Evolutionary conservation across 2,888 invertebrate genomes (phyloP), one percentile per base, ranked within the genome.

Genomic region (Nomada lathburiana): DNA sequence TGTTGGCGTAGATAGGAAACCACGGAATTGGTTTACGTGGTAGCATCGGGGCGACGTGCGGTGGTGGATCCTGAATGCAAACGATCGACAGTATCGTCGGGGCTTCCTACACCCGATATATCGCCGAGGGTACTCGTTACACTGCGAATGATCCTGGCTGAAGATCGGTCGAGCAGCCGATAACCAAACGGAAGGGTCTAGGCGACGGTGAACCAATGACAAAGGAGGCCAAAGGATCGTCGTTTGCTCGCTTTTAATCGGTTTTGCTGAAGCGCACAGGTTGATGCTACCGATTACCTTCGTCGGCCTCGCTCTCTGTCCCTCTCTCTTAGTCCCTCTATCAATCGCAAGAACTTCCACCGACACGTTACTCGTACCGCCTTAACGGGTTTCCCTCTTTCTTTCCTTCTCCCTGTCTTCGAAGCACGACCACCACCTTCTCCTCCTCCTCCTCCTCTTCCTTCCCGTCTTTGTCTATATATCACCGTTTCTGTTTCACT

Each of bases 271-370:
- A 70, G 75, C 78, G 73, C 77, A 69, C 83, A 68, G 71, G 72
- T 84, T 73, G 84, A 84, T 72, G 78, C 83, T 87, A 86, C 82
- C 86, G 79, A 85, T 84, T 84, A 82, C 82, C 84, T 86, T 83
- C 85, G 81, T 75, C 79, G 72, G 75, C 76, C 84, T 86, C 81
- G 75, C 77, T 84, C 83, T 65, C 52, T 80, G 57, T 16, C 23
- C 78, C 69, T 67, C 73, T 64, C 80, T 78, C 86, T 82, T 60
- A 59, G 74, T 71, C 76, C 80, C 79, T 76, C 88, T 86, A 87
- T 90, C 89, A 90, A 89, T 90, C 87, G 86, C 91, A 86, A 88
- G 87, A 88, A 86, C 80, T 68, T 82, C 84, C 88, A 68, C 72
- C 84, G 80, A 85, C 82, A 83, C 84, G 86, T 86, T 89, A 86